Conservation (phyloP, 2,113 vertebrate genomes). For the Anas platyrhynchos region DNA sequence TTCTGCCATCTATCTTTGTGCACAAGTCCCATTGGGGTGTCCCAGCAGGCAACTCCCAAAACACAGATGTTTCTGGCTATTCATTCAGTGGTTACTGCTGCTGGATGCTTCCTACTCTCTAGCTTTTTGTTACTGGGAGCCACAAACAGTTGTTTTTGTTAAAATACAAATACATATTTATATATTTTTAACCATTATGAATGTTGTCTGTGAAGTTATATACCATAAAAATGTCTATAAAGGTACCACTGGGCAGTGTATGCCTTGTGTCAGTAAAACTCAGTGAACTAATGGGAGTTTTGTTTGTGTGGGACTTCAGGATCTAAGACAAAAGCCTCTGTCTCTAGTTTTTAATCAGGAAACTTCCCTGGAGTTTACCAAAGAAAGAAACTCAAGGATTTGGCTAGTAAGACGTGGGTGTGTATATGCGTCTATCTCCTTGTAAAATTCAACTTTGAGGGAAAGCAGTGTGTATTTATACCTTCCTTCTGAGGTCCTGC, state of each 20-base stretch:
- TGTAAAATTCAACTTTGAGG: not conserved
- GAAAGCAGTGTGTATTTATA: not conserved
- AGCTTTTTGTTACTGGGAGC: not conserved
- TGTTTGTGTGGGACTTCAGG: not conserved
- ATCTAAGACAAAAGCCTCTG: not conserved
- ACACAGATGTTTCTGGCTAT: constrained; percentile 65
- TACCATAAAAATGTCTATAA: not conserved
- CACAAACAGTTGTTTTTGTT: not conserved
- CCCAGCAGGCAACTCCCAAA: constrained; percentile 55
- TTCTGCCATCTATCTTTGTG: constrained; percentile 63
- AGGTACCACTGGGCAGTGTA: not conserved
- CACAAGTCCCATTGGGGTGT: constrained; percentile 54
- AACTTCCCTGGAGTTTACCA: not conserved
- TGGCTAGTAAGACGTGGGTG: not conserved
- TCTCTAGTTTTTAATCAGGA: not conserved
- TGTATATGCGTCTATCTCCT: not conserved
- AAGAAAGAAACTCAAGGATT: not conserved
- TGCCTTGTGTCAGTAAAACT: not conserved
- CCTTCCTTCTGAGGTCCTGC: not conserved
- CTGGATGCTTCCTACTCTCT: not conserved
- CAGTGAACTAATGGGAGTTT: not conserved
- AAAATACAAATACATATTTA: not conserved
- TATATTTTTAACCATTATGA: not conserved
- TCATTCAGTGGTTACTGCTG: constrained; percentile 31
- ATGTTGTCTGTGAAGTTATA: not conserved